phyloP scores from a whole-genome alignment of 2,797 vertebrate genomes.

The Cossypha polioptera region DNA sequence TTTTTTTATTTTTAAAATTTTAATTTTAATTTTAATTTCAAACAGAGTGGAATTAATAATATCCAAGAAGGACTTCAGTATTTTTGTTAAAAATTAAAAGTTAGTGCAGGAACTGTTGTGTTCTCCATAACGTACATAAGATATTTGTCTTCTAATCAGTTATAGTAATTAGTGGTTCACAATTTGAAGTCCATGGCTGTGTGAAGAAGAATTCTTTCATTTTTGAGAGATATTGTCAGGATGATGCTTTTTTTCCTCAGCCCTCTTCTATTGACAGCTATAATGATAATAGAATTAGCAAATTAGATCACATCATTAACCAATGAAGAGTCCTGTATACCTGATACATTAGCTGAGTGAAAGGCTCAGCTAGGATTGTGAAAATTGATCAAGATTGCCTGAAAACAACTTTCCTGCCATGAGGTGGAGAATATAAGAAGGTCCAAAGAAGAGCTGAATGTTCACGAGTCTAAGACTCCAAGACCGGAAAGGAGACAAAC shows the following conservation, averaged over 20 bases:
- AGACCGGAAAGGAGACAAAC: background rate
- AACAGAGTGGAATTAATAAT: background rate
- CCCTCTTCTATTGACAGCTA: background rate
- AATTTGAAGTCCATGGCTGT: background rate
- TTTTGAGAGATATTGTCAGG: background rate
- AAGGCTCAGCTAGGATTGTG: background rate
- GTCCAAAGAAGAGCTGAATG: background rate
- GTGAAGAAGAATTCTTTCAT: background rate
- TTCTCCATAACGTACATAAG: background rate
- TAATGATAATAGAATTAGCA: constrained; percentile 2
- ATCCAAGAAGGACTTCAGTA: background rate
- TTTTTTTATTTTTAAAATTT: no score
- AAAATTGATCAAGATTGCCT: constrained; percentile 21
- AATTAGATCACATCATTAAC: background rate
- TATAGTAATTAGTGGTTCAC: background rate
- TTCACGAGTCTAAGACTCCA: background rate
- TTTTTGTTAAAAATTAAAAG: background rate
- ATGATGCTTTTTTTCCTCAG: background rate
- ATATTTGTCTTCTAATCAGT: background rate
- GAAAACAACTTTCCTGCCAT: background rate
- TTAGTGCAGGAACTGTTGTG: background rate
- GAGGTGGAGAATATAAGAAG: background rate
- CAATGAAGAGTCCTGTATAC: background rate
- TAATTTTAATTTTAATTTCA: background rate
- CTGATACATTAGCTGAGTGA: background rate